phyloP scores from a whole-genome alignment of 2,888 invertebrate species.

The Cataglyphis livida region DNA sequence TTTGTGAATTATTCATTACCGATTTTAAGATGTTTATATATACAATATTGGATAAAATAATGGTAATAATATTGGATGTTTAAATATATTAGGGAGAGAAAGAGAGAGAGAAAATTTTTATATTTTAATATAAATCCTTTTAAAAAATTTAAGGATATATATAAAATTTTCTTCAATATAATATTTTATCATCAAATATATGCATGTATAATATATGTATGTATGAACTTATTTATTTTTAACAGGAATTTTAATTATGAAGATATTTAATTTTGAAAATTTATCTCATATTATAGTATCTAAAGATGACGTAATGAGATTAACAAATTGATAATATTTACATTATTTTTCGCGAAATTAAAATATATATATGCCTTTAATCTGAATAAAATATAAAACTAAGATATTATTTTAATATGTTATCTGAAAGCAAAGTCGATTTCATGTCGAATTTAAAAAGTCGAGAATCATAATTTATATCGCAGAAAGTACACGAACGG shows the following conservation, averaged over 20 bases:
- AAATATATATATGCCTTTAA: background rate
- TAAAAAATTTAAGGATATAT: background rate
- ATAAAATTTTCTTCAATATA: background rate
- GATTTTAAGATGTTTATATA: background rate
- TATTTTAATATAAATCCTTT: background rate
- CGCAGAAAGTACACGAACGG: slow-evolving; percentile 29
- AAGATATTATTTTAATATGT: background rate
- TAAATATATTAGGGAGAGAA: background rate
- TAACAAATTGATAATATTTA: background rate
- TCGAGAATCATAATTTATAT: slow-evolving; percentile 69
- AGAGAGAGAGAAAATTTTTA: background rate
- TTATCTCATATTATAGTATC: background rate
- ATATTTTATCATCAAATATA: background rate
- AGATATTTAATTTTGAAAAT: background rate
- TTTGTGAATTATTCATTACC: background rate
- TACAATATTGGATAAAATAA: background rate
- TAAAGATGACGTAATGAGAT: background rate
- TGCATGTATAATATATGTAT: background rate
- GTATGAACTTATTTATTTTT: background rate
- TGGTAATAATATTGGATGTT: too few relatives aligned
- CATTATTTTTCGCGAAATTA: background rate
- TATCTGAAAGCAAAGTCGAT: background rate
- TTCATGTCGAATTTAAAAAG: slow-evolving; percentile 46
- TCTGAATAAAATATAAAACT: background rate
- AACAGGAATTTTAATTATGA: background rate